Evolutionary conservation across 2,113 vertebrate species (phyloP).

Genomic region (Lasiurus cinereus): DNA sequence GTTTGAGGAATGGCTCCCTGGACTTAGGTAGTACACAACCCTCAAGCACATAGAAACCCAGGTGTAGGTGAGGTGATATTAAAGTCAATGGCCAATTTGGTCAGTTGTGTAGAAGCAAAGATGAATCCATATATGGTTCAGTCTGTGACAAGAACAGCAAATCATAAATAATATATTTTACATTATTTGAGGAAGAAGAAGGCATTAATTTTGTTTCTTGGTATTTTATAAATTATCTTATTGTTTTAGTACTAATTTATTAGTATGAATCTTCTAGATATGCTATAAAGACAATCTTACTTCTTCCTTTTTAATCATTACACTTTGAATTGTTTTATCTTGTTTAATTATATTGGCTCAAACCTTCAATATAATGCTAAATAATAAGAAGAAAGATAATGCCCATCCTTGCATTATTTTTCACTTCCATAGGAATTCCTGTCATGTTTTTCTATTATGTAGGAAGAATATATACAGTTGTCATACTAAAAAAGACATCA

Average conservation of each 20-base stretch:
- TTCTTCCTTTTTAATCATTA: not conserved
- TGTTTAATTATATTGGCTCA: not conserved
- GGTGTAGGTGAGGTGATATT: not conserved
- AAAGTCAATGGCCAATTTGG: not conserved
- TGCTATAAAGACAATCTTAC: not conserved
- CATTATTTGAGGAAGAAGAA: no score
- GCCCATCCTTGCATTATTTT: not conserved
- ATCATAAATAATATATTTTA: no score
- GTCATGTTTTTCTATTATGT: not conserved
- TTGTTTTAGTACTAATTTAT: not conserved
- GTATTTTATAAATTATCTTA: not conserved
- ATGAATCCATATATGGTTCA: not conserved
- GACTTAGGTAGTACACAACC: fast-evolving
- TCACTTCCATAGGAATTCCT: not conserved
- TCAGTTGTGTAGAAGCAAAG: not conserved
- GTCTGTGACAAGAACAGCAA: not conserved
- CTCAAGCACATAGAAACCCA: not conserved
- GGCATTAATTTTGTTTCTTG: conserved; percentile 17
- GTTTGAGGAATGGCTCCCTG: not conserved
- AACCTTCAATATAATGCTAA: not conserved
- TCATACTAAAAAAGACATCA: not conserved
- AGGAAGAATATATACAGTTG: not conserved
- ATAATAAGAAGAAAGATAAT: not conserved
- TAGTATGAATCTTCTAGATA: not conserved
- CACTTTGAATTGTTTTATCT: not conserved